phyloP scores from a whole-genome alignment of 1,140 invertebrate genomes.

The Psix sp. region DNA sequence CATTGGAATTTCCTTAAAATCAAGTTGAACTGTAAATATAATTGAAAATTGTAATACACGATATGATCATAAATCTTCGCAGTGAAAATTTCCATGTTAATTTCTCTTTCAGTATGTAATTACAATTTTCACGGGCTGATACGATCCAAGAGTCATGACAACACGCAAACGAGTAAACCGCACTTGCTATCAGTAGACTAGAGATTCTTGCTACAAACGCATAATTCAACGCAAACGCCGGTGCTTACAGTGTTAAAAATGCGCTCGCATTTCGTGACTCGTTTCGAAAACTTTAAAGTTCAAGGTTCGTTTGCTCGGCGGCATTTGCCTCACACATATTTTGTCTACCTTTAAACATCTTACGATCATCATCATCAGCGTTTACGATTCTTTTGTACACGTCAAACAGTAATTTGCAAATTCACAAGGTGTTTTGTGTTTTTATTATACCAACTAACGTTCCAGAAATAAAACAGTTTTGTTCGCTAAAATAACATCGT shows the following conservation, averaged over 20 bases:
- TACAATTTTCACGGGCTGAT: conserved; percentile 25
- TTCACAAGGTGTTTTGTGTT: too few relatives aligned
- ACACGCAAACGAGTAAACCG: conserved; percentile 28
- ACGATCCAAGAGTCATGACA: conserved; percentile 7
- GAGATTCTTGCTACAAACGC: conserved; percentile 21
- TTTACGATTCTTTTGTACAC: conserved; percentile 4
- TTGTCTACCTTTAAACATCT: conserved; percentile 14
- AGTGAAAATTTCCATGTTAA: conserved; percentile 3
- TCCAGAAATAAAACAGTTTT: too few relatives aligned
- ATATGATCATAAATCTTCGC: conserved; percentile 11
- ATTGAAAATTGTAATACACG: not conserved
- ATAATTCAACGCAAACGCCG: conserved; percentile 40
- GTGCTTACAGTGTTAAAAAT: conserved; percentile 27
- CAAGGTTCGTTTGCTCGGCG: conserved; percentile 32
- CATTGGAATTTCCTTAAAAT: conserved; percentile 14
- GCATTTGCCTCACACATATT: conserved; percentile 41
- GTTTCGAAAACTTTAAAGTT: conserved; percentile 53
- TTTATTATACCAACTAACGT: too few relatives aligned
- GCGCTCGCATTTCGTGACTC: conserved; percentile 49
- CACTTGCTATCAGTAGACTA: conserved; percentile 21
- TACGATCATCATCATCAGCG: conserved; percentile 1
- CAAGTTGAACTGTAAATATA: not conserved
- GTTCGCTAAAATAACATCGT: too few relatives aligned
- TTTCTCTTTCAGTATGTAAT: conserved; percentile 36
- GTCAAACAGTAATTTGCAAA: not conserved